Evolutionary conservation across 2,888 invertebrate genomes (phyloP).

Genomic region (Syrphus vitripennis): DNA sequence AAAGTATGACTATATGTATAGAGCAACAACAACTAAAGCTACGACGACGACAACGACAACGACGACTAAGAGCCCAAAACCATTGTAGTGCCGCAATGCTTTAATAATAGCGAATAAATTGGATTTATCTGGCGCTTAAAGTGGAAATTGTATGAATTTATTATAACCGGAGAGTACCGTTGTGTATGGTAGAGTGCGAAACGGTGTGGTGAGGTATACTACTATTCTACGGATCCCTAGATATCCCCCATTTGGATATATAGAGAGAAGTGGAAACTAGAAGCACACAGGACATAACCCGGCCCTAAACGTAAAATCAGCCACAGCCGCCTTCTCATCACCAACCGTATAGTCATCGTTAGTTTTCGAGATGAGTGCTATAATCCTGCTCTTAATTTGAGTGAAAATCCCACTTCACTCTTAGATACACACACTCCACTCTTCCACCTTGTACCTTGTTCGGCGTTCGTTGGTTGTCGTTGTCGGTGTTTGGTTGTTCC

Average conservation of each 20-base stretch:
- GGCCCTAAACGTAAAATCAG: conserved; percentile 23
- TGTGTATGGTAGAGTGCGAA: background rate
- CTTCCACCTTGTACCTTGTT: too few relatives aligned
- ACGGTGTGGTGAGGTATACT: background rate
- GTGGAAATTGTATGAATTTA: conserved; percentile 69
- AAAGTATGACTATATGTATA: background rate
- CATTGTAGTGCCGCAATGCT: conserved; percentile 63
- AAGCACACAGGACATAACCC: background rate
- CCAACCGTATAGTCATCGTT: conserved; percentile 27
- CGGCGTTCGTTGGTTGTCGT: background rate
- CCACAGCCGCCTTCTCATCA: conserved; percentile 13
- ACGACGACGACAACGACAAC: background rate
- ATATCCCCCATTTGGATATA: background rate
- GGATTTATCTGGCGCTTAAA: conserved; percentile 66
- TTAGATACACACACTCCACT: background rate
- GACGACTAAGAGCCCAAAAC: conserved; percentile 17
- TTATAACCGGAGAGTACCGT: conserved; percentile 41
- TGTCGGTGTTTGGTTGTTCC: background rate
- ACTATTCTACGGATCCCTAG: background rate
- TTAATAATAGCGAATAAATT: conserved; percentile 71
- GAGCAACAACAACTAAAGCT: background rate
- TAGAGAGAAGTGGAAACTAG: background rate
- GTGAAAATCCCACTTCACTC: conserved; percentile 64
- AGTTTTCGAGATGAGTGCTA: conserved; percentile 60
- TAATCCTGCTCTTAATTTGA: conserved; percentile 70